A percentile compares a stretch with the other conserved stretches of the same genome.
Conservation (phyloP, 1,140 invertebrate genomes). For the Meteorus sp. region DNA sequence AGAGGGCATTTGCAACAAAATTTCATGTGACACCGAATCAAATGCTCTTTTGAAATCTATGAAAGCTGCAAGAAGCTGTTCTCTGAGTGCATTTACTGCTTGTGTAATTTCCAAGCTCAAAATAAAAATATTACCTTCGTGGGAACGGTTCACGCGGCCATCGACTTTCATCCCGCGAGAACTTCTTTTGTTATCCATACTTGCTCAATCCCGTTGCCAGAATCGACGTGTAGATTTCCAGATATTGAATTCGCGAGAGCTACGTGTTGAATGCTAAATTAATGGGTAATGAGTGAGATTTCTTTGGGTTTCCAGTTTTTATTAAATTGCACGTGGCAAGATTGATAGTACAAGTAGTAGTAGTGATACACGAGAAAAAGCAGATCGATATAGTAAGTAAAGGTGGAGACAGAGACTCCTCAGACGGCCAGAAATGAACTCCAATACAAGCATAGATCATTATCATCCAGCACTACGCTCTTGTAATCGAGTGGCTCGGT, state of each 20-base stretch:
- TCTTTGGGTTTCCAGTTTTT: too few relatives aligned
- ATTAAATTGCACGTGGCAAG: too few relatives aligned
- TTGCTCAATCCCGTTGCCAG: neutral
- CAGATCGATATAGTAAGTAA: too few relatives aligned
- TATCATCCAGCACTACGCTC: too few relatives aligned
- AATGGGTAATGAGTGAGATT: too few relatives aligned
- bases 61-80: conserved; percentile 13
- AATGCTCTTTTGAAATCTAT: conserved; percentile 23
- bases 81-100: neutral
- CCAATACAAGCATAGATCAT: too few relatives aligned
- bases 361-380: too few relatives aligned
- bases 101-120: neutral
- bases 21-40: conserved; percentile 9
- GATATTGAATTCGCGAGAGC: neutral
- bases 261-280: neutral
- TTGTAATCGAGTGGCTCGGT: too few relatives aligned
- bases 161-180: neutral
- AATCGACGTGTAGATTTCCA: neutral
- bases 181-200: neutral
- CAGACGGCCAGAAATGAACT: too few relatives aligned
- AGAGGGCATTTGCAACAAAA: conserved; percentile 15
- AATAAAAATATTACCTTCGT: conserved; percentile 15
- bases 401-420: too few relatives aligned
- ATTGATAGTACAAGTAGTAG: too few relatives aligned
- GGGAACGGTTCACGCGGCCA: neutral